phyloP scores from a whole-genome alignment of 2,797 vertebrate genomes.

The Cossypha niveicapilla region DNA sequence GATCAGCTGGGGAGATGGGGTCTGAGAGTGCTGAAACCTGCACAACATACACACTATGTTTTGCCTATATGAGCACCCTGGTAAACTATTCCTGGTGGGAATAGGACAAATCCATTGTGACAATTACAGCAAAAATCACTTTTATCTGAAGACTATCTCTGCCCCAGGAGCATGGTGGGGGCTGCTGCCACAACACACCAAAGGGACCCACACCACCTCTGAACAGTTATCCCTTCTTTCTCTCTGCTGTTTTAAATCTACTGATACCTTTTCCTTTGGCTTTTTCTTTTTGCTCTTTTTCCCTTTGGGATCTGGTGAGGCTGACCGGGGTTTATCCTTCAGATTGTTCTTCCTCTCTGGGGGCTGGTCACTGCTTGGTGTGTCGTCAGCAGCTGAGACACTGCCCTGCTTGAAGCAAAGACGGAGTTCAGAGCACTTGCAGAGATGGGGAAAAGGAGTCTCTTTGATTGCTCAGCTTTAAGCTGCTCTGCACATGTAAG shows the following conservation, averaged over 20 bases:
- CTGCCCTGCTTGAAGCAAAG: slow-evolving; percentile 80
- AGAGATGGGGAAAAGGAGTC: not conserved
- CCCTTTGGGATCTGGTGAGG: slow-evolving; percentile 65
- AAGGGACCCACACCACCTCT: not conserved
- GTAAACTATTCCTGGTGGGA: not conserved
- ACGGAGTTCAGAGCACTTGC: not conserved
- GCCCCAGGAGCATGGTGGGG: accelerated
- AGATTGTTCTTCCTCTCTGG: slow-evolving; percentile 65
- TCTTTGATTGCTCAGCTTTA: not conserved
- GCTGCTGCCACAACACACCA: not conserved
- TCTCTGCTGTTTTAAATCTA: not conserved
- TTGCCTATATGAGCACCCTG: accelerated
- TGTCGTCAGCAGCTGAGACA: slow-evolving; percentile 85
- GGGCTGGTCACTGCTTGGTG: slow-evolving; percentile 85
- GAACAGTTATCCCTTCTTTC: not conserved
- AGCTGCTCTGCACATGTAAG: not conserved
- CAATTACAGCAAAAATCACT: not conserved
- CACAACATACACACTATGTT: not conserved
- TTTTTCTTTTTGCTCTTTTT: slow-evolving; percentile 78
- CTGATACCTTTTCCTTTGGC: slow-evolving; percentile 76
- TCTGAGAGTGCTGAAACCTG: slow-evolving; percentile 87
- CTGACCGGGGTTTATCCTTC: slow-evolving; percentile 62
- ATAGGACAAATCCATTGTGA: not conserved
- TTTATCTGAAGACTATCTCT: not conserved
- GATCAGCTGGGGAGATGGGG: slow-evolving; percentile 81